A percentile compares a stretch with the other conserved stretches of the same genome.
These are phyloP conservation scores for Aurelia aurita complex sp. Pacific DNA, from an alignment of 30 jellyfish, hydroid and myxozoan species.

Conservation along the genomic window DNA sequence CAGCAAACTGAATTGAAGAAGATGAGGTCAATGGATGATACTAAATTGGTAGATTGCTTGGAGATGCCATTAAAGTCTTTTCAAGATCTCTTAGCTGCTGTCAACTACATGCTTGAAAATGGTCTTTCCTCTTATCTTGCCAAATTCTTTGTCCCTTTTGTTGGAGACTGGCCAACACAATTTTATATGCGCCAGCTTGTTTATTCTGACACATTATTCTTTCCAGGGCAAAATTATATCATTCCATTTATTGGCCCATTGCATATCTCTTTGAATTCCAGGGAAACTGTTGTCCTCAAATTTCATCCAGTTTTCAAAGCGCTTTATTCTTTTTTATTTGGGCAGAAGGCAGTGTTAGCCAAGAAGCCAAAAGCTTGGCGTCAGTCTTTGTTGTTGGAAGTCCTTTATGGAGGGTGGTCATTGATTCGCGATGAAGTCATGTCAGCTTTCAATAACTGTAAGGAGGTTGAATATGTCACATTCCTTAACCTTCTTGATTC, in stretches of 20 bases:
- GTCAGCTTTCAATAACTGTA: conserved; percentile 1
- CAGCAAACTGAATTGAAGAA: conserved; percentile 24
- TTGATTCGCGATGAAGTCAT: conserved; percentile 16
- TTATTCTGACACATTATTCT: conserved; percentile 6
- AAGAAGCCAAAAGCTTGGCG: conserved; percentile 60
- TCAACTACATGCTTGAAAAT: conserved; percentile 38
- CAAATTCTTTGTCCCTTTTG: conserved; percentile 50
- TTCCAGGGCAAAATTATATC: conserved; percentile 1
- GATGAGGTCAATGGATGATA: conserved; percentile 15
- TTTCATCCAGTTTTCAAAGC: conserved; percentile 33
- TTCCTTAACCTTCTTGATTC: conserved; percentile 11
- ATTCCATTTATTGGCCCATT: conserved; percentile 48
- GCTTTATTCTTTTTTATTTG: conserved; percentile 30
- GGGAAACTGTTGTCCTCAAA: conserved; percentile 41
- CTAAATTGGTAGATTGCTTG: conserved; percentile 14
- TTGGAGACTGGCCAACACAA: conserved; percentile 62
- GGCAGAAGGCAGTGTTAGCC: conserved; percentile 44
- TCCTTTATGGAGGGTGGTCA: conserved; percentile 55
- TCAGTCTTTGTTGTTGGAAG: conserved; percentile 58
- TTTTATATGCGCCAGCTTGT: conserved; percentile 41
- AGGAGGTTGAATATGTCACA: conserved; percentile 25
- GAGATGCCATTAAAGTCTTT: conserved; percentile 15
- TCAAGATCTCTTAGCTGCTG: conserved; percentile 4
- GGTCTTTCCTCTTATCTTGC: conserved; percentile 50
- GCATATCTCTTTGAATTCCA: conserved; percentile 49